These are phyloP conservation scores for Perdita meconis DNA, from an alignment of 2,888 invertebrate genomes.

Conservation along the genomic window DNA sequence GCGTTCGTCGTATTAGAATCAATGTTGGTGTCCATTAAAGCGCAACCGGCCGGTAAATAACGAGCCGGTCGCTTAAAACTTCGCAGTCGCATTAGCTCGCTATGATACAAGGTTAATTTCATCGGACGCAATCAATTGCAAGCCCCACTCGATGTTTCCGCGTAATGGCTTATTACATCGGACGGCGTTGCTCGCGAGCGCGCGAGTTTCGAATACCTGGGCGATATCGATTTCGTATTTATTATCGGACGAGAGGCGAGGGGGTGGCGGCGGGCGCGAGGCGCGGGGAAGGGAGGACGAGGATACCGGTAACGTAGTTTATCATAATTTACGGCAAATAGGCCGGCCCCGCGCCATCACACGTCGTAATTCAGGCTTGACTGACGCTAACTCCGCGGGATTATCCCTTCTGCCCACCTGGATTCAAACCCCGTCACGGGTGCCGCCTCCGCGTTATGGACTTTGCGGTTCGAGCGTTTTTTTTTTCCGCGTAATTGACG, in stretches of 20 bases:
- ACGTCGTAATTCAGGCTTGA: conserved; percentile 80
- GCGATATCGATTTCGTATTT: conserved; percentile 69
- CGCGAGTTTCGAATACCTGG: conserved; percentile 42
- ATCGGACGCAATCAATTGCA: conserved; percentile 44
- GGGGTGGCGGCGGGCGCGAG: neutral
- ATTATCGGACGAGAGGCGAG: conserved; percentile 54
- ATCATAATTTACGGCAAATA: conserved; percentile 81
- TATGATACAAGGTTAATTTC: conserved; percentile 53
- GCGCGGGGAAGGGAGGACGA: conserved; percentile 4
- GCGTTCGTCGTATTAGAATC: conserved; percentile 28
- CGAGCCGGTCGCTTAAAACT: conserved; percentile 38
- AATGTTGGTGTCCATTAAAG: conserved; percentile 51
- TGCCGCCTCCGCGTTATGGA: conserved; percentile 30
- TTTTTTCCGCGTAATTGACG: conserved; percentile 41
- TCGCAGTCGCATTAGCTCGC: conserved; percentile 43
- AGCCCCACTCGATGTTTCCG: conserved; percentile 41
- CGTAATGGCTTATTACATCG: conserved; percentile 40
- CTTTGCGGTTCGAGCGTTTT: conserved; percentile 32
- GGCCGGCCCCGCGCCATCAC: conserved; percentile 65
- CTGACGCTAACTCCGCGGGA: conserved; percentile 80
- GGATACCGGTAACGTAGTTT: conserved; percentile 73
- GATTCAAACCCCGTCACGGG: conserved; percentile 58
- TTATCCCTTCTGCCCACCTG: conserved; percentile 75
- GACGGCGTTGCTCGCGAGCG: conserved; percentile 12
- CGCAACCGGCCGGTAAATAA: conserved; percentile 38